Conservation (phyloP, 1,140 invertebrate genomes). For the Ooceraea biroi region DNA sequence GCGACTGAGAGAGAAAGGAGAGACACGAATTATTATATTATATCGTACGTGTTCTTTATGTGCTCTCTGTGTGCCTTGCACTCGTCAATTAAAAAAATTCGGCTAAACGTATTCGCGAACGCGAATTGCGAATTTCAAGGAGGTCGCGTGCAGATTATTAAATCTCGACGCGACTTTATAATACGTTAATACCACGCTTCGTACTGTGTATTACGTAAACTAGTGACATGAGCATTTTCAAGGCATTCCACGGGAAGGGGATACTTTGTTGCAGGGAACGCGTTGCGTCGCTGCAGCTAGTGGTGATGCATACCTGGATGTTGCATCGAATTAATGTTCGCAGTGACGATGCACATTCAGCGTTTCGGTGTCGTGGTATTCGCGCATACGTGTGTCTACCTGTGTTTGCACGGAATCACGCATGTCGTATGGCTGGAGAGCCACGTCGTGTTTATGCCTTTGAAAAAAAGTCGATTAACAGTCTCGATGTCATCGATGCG, state of each 20-base stretch:
- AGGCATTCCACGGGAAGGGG: conserved; percentile 27
- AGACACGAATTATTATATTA: no score
- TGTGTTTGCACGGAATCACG: not conserved
- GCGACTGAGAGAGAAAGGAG: not conserved
- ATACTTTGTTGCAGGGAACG: conserved; percentile 45
- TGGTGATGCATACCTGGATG: conserved; percentile 37
- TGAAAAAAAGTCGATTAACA: not conserved
- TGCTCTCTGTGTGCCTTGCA: not conserved
- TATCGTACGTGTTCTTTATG: conserved; percentile 16
- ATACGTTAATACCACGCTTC: not conserved
- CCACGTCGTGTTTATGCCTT: conserved; percentile 5
- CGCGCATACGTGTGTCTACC: not conserved
- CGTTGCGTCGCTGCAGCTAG: not conserved
- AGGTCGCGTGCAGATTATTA: conserved; percentile 29
- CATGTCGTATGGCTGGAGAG: not conserved
- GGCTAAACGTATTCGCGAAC: not conserved
- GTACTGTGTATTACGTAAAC: conserved; percentile 24
- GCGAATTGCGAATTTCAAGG: conserved; percentile 26
- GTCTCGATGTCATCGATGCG: not conserved
- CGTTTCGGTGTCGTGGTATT: conserved; percentile 27
- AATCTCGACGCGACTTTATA: conserved; percentile 5
- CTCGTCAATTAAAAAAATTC: conserved; percentile 13
- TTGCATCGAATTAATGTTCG: conserved; percentile 48
- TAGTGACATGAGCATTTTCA: not conserved
- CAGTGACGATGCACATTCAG: conserved; percentile 52